A percentile compares a stretch with the other conserved stretches of the same genome.
Evolutionary conservation across 1,140 invertebrate species (phyloP).

Genomic region (Drosophila repletoides): DNA sequence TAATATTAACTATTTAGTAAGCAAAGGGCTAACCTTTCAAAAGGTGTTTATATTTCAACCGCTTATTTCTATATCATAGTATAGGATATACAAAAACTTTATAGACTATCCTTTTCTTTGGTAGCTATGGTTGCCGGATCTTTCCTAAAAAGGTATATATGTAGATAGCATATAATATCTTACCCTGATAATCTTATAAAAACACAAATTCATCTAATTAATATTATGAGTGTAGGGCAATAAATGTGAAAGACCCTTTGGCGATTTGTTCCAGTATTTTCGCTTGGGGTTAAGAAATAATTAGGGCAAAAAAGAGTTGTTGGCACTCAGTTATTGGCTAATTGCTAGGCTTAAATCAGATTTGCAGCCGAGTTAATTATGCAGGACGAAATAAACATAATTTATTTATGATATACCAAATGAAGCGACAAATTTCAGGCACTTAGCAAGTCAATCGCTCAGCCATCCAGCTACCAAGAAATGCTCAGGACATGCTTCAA

Average conservation of each 20-base stretch:
- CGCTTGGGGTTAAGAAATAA: slow-evolving; percentile 30
- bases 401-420: slow-evolving; percentile 73
- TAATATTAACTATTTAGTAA: too few relatives aligned
- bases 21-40: too few relatives aligned
- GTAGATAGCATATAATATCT: too few relatives aligned
- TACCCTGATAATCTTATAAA: too few relatives aligned
- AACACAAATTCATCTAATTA: too few relatives aligned
- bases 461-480: background rate
- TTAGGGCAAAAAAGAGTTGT: slow-evolving; percentile 34
- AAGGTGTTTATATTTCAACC: too few relatives aligned
- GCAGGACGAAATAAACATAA: slow-evolving; percentile 48
- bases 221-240: too few relatives aligned
- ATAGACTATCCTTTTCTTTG: too few relatives aligned
- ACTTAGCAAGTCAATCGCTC: slow-evolving; percentile 68
- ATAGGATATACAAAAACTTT: too few relatives aligned
- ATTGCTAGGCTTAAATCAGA: slow-evolving; percentile 70
- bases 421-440: slow-evolving; percentile 73
- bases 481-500: background rate
- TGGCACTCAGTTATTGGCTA: slow-evolving; percentile 53
- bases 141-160: too few relatives aligned
- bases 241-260: slow-evolving; percentile 6
- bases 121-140: too few relatives aligned
- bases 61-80: too few relatives aligned
- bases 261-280: background rate
- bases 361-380: slow-evolving; percentile 66